Evolutionary conservation across 2,888 invertebrate genomes (phyloP), one percentile per base, ranked within the genome.

Genomic region (Diarsia rubi): DNA sequence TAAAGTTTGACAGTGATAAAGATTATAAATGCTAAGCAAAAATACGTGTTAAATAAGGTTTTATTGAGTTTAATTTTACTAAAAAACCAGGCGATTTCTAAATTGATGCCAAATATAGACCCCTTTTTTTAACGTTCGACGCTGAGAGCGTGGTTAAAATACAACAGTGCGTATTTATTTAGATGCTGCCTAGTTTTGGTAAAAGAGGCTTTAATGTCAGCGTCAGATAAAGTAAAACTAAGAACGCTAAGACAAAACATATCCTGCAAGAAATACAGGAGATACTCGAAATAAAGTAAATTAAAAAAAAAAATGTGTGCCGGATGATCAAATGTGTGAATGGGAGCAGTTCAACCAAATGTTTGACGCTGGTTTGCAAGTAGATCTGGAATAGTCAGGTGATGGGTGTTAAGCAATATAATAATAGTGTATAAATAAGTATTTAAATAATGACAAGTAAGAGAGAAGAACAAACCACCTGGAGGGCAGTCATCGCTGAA

Each of bases 401-500:
- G 27, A 27, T 1, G 27, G 9, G 9, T 19, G 19, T 19, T 3
- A 27, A 57, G 27, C 27, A 59, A 27, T 19, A 19, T 31, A 3
- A 27, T 16, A 57, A 27, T 9, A 9, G 16, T 59, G 57, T 19
- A 9, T 16, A 57, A 27, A 19, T 16, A 59, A 19, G 19, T 31
- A 59, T 19, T 59, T 1, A 8, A 14, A 21, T 62, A 42, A 14
- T 62, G n/a, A 8, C 16, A 62, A 16, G 21, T n/a, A n/a, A 42
- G n/a, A n/a, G 37, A 62, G 37, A 37, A 9, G n/a, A 14, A 4
- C 3, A 62, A 62, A 62, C 62, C 42, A 62, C 95, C 93, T 78
- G 95, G 95, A 2, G 95, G 95, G 69, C 95, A 95, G 52, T 94
- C 95, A 21, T 94, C 92, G 62, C 95, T 95, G 83, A 92, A 93